Evolutionary conservation across 2,113 vertebrate species (phyloP).

Genomic region (Pomatostomus ruficeps): DNA sequence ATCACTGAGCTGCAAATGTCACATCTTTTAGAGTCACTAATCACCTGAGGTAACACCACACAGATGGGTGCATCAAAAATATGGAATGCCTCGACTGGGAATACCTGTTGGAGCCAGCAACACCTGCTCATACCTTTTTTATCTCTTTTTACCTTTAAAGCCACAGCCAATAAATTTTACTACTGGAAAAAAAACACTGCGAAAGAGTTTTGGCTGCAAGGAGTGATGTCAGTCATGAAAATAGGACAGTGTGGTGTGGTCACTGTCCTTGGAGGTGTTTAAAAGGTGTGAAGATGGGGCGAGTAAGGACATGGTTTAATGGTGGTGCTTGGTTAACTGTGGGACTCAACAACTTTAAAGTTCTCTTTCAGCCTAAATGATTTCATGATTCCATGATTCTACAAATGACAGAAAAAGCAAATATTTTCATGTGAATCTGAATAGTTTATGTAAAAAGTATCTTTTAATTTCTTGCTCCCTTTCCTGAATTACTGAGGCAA

Average conservation of each 20-base stretch:
- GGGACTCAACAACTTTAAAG: neutral
- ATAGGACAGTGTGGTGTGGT: neutral
- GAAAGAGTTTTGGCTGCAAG: neutral
- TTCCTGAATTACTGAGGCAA: neutral
- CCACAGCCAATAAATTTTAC: neutral
- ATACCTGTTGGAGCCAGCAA: neutral
- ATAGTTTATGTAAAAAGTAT: neutral
- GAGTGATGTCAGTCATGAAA: neutral
- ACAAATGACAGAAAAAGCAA: neutral
- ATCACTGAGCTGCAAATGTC: conserved; percentile 14
- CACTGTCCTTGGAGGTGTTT: neutral
- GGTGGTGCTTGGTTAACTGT: neutral
- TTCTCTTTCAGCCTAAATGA: neutral
- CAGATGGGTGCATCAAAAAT: neutral
- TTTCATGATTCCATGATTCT: neutral
- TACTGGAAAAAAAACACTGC: neutral
- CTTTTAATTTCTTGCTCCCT: neutral
- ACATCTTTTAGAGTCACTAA: conserved; percentile 48
- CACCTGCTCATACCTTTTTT: neutral
- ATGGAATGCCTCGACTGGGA: neutral
- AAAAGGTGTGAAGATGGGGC: neutral
- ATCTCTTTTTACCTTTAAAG: neutral
- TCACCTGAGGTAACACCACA: conserved; percentile 11
- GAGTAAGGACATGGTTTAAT: neutral
- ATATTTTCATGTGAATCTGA: neutral